Evolutionary conservation across 2,888 invertebrate species (phyloP).

Genomic region (Rugalucina vietnamica): DNA sequence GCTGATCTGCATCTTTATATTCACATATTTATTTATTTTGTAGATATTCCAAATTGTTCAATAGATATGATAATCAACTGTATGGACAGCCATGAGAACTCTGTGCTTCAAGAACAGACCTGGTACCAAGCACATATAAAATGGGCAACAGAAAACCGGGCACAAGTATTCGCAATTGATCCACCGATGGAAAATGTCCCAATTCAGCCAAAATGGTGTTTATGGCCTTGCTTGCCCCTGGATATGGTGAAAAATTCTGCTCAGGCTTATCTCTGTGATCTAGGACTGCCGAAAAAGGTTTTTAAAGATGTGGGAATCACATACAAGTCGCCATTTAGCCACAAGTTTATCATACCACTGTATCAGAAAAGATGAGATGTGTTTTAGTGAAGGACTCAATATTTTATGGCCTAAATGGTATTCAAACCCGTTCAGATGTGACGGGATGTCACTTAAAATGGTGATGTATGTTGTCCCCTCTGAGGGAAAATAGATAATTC

Average conservation of each 20-base stretch:
- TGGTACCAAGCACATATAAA: constrained; percentile 86
- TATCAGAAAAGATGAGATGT: constrained; percentile 62
- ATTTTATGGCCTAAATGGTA: no score
- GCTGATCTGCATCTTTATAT: no score
- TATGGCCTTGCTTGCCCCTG: constrained; percentile 90
- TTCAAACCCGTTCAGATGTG: no score
- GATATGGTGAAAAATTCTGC: constrained; percentile 87
- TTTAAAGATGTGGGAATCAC: constrained; percentile 90
- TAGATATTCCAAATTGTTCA: constrained; percentile 76
- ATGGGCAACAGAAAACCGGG: constrained; percentile 90
- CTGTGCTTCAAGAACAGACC: constrained; percentile 67
- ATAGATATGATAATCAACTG: constrained; percentile 82
- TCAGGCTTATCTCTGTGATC: constrained; percentile 91
- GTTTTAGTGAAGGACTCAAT: no score
- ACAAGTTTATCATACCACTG: constrained; percentile 92
- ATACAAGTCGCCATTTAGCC: constrained; percentile 94
- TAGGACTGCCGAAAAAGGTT: constrained; percentile 91
- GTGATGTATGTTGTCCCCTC: no score
- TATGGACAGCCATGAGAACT: constrained; percentile 79
- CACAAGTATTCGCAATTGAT: constrained; percentile 91
- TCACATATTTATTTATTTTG: constrained; percentile 43
- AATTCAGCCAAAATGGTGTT: constrained; percentile 87
- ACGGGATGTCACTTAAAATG: no score
- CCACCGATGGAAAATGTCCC: constrained; percentile 88
- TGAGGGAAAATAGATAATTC: no score